Evolutionary conservation across 2,113 vertebrate species (phyloP), one percentile per base, ranked within the genome.

Genomic region (Maccullochella peelii): DNA sequence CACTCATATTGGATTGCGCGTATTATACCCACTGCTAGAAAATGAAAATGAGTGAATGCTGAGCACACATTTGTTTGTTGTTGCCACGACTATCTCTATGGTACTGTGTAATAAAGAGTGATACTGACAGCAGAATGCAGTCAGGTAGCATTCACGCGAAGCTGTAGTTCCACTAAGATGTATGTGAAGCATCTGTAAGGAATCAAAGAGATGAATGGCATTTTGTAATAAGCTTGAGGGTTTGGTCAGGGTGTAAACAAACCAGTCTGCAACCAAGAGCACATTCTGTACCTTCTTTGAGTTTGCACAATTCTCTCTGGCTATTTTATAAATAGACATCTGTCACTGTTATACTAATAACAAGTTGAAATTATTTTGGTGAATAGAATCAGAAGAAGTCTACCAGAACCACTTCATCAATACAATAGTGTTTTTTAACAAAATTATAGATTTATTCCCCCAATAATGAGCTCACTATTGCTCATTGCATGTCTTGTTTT

Each of bases 401-500:
- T 1, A 10, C 2, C 8, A 25, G 23, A 4, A 15, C 14, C 44
- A 55, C 25, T 42, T 23, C n/a, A 25, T 20, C 30, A 3, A 3
- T n/a, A 25, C 2, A 27, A 47, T 36, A 11, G 12, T 10, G 15
- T 2, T 57, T 47, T 33, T 4, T 11, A 50, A 25, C 9, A 52
- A 42, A 40, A 57, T 71, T 6, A 10, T 6, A 5, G 0, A 12
- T 62, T 73, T n/a, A 65, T 74, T 23, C 30, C 16, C 7, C 3
- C 14, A 27, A 5, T 65, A 47, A 71, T 61, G 27, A 57, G 54
- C 38, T 55, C 70, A 68, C 14, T 73, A 0, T 83, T 83, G 67
- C 77, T 77, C 50, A 0, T 1, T 77, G 54, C 62, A n/a, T 5
- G 38, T 25, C n/a, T 70, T 82, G 55, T 82, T 88, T 70, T 79